These are phyloP conservation scores for Sebastes umbrosus DNA, from an alignment of 2,797 vertebrate species.

Conservation along the genomic window DNA sequence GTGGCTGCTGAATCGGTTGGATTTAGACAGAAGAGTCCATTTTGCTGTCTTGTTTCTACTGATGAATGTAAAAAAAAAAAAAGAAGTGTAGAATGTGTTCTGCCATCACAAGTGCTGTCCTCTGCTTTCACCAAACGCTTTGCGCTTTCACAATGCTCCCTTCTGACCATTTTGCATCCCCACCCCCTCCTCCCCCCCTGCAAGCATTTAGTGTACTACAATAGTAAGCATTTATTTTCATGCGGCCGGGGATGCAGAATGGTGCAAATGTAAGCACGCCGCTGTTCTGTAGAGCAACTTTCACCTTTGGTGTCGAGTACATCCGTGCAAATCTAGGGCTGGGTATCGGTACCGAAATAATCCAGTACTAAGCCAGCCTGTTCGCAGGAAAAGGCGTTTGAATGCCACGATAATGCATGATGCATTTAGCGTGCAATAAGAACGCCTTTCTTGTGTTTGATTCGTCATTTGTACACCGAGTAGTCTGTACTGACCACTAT, in stretches of 20 bases:
- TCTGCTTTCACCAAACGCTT: constrained; percentile 30
- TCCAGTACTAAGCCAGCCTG: no score
- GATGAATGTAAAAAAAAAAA: constrained; percentile 60
- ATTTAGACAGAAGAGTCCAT: not conserved
- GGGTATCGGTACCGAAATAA: not conserved
- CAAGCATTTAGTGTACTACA: constrained; percentile 17
- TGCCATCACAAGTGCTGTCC: constrained; percentile 47
- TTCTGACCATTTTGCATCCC: constrained; percentile 1
- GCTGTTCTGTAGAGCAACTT: not conserved
- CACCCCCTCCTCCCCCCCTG: no score
- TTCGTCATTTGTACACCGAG: no score
- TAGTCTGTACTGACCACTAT: no score
- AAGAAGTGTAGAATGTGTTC: constrained; percentile 56
- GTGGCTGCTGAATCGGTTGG: not conserved
- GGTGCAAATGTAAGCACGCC: not conserved
- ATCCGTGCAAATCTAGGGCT: not conserved
- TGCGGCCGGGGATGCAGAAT: constrained; percentile 2
- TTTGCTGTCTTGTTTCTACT: constrained; percentile 41
- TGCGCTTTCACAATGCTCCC: not conserved
- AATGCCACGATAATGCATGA: no score
- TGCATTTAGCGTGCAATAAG: no score
- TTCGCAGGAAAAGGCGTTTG: no score
- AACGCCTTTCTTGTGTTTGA: no score
- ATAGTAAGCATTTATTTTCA: constrained; percentile 27
- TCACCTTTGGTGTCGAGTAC: not conserved